Base-by-base conservation (phyloP, 2,888 invertebrate species). In the Allacma fusca region DNA sequence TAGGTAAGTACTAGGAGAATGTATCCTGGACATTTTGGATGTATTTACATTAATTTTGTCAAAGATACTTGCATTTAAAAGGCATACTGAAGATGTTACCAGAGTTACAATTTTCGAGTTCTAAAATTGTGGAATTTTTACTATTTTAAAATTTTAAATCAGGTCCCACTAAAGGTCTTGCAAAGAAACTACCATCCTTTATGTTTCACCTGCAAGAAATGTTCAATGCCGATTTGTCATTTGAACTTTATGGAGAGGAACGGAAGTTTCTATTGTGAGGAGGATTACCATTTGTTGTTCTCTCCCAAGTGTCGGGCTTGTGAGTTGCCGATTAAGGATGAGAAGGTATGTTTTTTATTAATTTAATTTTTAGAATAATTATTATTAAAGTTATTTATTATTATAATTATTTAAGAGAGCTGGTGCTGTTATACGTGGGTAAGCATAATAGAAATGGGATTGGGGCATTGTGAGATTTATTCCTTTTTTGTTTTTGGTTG, bases 171-270 rank as follows among this genome's bases (percentile, higher is more conserved):
- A 5, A 78, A 80, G 72, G 80, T 81, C 2, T 64, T 81, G 12
- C 78, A 81, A 50, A 68, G 78, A n/a, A 80, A 44, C 68, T 83
- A 82, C 44, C 83, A 83, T 75, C 81, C 82, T 0, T 40, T 79
- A 5, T 83, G 83, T 71, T 83, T 83, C 73, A 83, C 83, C 0
- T 83, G 83, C 64, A 75, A 77, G 16, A 83, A 83, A 75, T 83
- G 83, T 70, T 79, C 77, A 26, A 77, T 81, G 40, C 79, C 80
- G n/a, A 69, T 82, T n/a, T 83, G 83, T 34, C 82, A 80, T 5
- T 82, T 75, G 73, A 83, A 80, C 16, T 80, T 80, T 68, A 59
- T 76, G 29, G 83, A 83, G 43, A 44, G 78, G 19, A 81, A 81
- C 24, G 82, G 82, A 13, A 69, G 68, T 9, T 80, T 75, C 34